These are phyloP conservation scores for Drosophila kurseongensis DNA, from an alignment of 1,140 invertebrate species.

Conservation along the genomic window DNA sequence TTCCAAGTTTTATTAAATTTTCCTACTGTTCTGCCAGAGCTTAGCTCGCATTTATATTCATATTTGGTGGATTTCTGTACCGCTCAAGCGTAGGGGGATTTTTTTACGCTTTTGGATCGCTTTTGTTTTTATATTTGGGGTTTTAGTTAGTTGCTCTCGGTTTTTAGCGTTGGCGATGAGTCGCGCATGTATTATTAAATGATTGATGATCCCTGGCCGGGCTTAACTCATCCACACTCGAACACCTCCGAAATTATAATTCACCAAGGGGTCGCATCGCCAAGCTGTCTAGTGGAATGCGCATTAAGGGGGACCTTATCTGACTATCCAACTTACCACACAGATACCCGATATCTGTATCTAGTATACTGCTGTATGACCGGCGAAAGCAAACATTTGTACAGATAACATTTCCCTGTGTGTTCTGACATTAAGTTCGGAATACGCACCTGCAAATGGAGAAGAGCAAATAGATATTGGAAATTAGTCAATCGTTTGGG, in stretches of 20 bases:
- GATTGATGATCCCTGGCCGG: constrained; percentile 67
- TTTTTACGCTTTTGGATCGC: constrained; percentile 23
- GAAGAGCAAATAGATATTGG: constrained; percentile 36
- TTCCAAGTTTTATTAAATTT: constrained; percentile 65
- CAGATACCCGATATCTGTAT: constrained; percentile 32
- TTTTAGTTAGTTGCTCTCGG: constrained; percentile 30
- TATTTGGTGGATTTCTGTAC: constrained; percentile 65
- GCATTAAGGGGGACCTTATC: constrained; percentile 32
- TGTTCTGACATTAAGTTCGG: constrained; percentile 16
- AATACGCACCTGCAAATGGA: constrained; percentile 70
- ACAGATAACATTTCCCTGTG: constrained; percentile 38
- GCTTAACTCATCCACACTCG: constrained; percentile 48
- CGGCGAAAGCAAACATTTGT: constrained; percentile 21
- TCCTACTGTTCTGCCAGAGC: constrained; percentile 63
- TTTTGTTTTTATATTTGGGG: constrained; percentile 37
- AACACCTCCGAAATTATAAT: constrained; percentile 52
- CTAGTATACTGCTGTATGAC: constrained; percentile 4
- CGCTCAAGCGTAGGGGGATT: constrained; percentile 35
- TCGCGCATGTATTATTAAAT: constrained; percentile 68
- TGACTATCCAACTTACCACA: constrained; percentile 28
- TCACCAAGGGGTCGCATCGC: constrained; percentile 38
- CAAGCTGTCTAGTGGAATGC: constrained; percentile 55
- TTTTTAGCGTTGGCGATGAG: constrained; percentile 63
- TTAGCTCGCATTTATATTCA: constrained; percentile 72
- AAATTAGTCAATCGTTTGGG: constrained; percentile 49